Conservation (phyloP, 2,888 invertebrate genomes). For the Ophioninae sp. region DNA sequence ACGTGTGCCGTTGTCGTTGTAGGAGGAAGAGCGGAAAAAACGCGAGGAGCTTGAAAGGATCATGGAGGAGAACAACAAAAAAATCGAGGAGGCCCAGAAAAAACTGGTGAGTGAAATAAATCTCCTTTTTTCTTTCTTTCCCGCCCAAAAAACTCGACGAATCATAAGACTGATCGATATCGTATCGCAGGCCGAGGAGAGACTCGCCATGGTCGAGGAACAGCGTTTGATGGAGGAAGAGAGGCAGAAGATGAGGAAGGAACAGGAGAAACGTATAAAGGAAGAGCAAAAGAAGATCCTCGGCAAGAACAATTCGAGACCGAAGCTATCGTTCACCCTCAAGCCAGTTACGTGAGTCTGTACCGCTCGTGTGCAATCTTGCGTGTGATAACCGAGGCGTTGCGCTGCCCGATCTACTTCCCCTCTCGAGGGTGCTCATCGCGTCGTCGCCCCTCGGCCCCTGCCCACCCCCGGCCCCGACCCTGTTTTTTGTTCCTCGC, state of each 20-base stretch:
- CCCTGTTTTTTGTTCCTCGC: background rate
- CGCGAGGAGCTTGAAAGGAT: conserved; percentile 97
- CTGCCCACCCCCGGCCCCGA: background rate
- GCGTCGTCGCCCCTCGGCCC: background rate
- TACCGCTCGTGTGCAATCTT: conserved; percentile 64
- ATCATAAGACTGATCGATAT: conserved; percentile 1
- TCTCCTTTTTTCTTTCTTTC: background rate
- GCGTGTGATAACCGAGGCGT: conserved; percentile 75
- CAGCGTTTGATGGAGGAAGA: conserved; percentile 98
- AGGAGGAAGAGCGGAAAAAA: conserved; percentile 99
- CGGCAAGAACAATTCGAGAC: conserved; percentile 98
- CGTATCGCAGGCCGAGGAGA: conserved; percentile 90
- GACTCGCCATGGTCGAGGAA: conserved; percentile 97
- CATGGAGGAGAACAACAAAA: conserved; percentile 98
- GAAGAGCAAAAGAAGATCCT: conserved; percentile 98
- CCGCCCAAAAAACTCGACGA: background rate
- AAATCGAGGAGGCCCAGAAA: conserved; percentile 98
- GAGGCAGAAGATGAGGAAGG: conserved; percentile 94
- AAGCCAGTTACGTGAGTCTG: conserved; percentile 89
- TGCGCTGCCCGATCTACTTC: conserved; percentile 55
- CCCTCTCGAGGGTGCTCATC: background rate
- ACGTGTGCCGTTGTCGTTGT: conserved; percentile 82
- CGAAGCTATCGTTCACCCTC: conserved; percentile 95
- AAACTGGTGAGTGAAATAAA: conserved; percentile 89
- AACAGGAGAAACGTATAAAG: conserved; percentile 95